A percentile compares a stretch with the other conserved stretches of the same genome.
phyloP scores from a whole-genome alignment of 2,797 vertebrate genomes.

The Poecilia velifera region DNA sequence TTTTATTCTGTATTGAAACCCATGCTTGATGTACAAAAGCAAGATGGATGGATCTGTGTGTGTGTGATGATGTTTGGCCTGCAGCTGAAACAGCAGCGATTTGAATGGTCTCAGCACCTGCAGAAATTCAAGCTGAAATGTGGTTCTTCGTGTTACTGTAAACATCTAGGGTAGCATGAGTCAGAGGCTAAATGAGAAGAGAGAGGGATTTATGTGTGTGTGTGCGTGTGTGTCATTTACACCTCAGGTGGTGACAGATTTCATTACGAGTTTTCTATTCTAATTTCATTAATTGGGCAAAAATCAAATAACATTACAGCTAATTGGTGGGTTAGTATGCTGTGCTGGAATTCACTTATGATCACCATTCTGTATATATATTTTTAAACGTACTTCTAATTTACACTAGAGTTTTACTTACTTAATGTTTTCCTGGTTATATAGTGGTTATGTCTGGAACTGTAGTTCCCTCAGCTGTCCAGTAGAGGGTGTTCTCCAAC shows the following conservation, averaged over 20 bases:
- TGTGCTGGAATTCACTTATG: neutral
- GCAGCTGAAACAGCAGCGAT: neutral
- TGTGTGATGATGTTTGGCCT: neutral
- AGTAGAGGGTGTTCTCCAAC: conserved; percentile 5
- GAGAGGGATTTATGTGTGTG: conserved; percentile 1
- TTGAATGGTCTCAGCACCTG: neutral
- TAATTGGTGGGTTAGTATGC: neutral
- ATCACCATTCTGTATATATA: neutral
- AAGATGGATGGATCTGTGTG: conserved; percentile 1
- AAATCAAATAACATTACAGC: neutral
- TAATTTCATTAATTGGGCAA: conserved; percentile 4
- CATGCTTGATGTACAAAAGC: conserved; percentile 17
- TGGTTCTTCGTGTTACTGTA: conserved; percentile 15
- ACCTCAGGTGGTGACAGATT: conserved; percentile 6
- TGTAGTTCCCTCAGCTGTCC: conserved; percentile 15
- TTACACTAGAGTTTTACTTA: neutral
- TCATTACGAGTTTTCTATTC: conserved; percentile 7
- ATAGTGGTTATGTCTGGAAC: neutral
- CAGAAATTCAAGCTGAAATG: conserved; percentile 13
- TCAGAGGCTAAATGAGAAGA: conserved; percentile 2
- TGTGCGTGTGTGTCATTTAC: conserved; percentile 16
- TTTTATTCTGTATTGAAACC: conserved; percentile 22
- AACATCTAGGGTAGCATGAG: conserved; percentile 19
- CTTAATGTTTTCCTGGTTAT: neutral
- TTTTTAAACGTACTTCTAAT: neutral